A percentile compares a stretch with the other conserved stretches of the same genome.
These are phyloP conservation scores for Thymelicus acteon DNA, from an alignment of 2,888 invertebrate species.

Conservation along the genomic window DNA sequence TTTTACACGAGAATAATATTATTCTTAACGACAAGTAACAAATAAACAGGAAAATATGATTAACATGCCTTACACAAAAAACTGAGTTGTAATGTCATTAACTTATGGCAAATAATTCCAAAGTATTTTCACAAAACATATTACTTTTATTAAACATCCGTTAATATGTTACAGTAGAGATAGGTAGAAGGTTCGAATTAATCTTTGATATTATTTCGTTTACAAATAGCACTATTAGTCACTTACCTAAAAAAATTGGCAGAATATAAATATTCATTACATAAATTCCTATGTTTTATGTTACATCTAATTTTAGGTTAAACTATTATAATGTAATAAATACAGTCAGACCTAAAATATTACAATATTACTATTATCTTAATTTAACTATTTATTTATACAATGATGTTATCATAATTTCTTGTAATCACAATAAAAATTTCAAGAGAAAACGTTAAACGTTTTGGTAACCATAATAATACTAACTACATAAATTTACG, in stretches of 20 bases:
- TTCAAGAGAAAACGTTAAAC: slow-evolving; percentile 38
- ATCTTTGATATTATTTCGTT: slow-evolving; percentile 22
- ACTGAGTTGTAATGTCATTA: too few relatives aligned
- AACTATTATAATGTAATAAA: slow-evolving; percentile 33
- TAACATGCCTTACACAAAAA: too few relatives aligned
- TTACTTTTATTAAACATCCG: too few relatives aligned
- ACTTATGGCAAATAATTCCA: too few relatives aligned
- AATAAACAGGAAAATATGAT: too few relatives aligned
- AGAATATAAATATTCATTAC: slow-evolving; percentile 54
- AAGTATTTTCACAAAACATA: too few relatives aligned
- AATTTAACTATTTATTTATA: slow-evolving; percentile 29
- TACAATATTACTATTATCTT: slow-evolving; percentile 26
- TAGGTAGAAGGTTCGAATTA: neutral
- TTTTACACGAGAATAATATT: neutral
- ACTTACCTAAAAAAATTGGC: slow-evolving; percentile 50
- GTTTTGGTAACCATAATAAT: slow-evolving; percentile 34
- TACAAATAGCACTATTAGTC: slow-evolving; percentile 31
- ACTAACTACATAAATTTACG: neutral
- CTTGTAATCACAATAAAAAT: slow-evolving; percentile 23
- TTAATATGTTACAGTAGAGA: neutral
- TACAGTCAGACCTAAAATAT: slow-evolving; percentile 29
- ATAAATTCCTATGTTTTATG: slow-evolving; percentile 39
- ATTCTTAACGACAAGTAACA: too few relatives aligned
- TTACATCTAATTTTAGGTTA: slow-evolving; percentile 38
- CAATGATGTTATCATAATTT: slow-evolving; percentile 20